A percentile compares a stretch with the other conserved stretches of the same genome.
These are phyloP conservation scores for Acanthurus tractus DNA, from an alignment of 2,797 vertebrate species.

Conservation along the genomic window DNA sequence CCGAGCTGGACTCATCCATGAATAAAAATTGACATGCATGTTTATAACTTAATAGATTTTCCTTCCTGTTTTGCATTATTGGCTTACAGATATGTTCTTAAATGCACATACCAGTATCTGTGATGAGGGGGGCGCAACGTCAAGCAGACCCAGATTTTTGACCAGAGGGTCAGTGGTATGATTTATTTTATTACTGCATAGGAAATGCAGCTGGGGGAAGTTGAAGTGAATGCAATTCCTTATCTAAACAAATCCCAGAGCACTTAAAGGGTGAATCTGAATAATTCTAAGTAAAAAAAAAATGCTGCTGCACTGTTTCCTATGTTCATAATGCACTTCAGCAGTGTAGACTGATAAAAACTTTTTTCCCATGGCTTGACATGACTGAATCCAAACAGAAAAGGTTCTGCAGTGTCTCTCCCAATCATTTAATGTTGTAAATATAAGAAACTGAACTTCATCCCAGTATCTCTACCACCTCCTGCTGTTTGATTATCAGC, in stretches of 20 bases:
- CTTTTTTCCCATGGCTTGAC: neutral
- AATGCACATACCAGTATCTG: constrained; percentile 17
- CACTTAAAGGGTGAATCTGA: constrained; percentile 24
- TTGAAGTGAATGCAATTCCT: constrained; percentile 33
- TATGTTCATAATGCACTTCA: neutral
- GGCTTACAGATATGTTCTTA: constrained; percentile 6
- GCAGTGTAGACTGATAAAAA: neutral
- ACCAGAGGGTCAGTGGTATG: constrained; percentile 24
- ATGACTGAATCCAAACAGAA: neutral
- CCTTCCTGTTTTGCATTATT: constrained; percentile 13
- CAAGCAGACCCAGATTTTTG: constrained; percentile 48
- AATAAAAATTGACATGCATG: constrained; percentile 18
- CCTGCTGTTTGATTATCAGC: neutral
- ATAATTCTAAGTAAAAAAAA: neutral
- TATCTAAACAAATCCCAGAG: constrained; percentile 32
- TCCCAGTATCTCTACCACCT: neutral
- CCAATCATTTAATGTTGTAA: neutral
- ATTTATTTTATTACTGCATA: constrained; percentile 45
- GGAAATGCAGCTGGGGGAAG: constrained; percentile 38
- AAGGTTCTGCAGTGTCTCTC: neutral
- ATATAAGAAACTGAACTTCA: constrained; percentile 5
- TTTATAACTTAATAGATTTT: constrained; percentile 11
- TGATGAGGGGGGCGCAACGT: neutral
- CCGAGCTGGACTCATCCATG: neutral
- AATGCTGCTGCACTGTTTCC: constrained; percentile 8